These are phyloP conservation scores for Kradibia gibbosae DNA, from an alignment of 1,140 invertebrate genomes.

Conservation along the genomic window DNA sequence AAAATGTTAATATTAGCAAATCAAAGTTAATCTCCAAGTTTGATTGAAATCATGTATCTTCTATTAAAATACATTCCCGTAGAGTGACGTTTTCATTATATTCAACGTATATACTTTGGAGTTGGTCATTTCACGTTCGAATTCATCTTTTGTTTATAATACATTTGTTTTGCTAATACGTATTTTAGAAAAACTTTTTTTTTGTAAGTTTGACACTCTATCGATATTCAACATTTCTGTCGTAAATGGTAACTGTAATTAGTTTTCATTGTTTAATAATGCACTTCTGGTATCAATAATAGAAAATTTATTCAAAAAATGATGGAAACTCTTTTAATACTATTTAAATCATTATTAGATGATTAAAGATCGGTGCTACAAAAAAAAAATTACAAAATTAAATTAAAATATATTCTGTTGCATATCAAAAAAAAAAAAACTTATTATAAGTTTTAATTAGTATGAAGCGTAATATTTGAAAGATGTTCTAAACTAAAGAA, in stretches of 20 bases:
- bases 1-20: not conserved
- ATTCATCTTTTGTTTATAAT: not conserved
- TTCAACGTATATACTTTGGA: not conserved
- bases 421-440: no score
- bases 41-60: slow-evolving; percentile 3
- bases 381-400: no score
- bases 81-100: slow-evolving; percentile 8
- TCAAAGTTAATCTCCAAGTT: slow-evolving; percentile 4
- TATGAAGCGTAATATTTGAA: no score
- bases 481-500: no score
- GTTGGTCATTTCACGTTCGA: not conserved
- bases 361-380: no score
- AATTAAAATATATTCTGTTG: no score
- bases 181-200: not conserved
- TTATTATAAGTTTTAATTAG: no score
- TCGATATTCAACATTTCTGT: not conserved
- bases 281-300: no score
- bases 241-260: not conserved
- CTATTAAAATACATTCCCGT: not conserved
- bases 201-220: not conserved
- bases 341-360: no score
- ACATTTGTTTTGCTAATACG: not conserved
- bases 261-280: no score
- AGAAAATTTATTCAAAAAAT: no score
- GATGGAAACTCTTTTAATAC: no score